phyloP scores from a whole-genome alignment of 2,888 invertebrate genomes.

The Serrognathus titanus region DNA sequence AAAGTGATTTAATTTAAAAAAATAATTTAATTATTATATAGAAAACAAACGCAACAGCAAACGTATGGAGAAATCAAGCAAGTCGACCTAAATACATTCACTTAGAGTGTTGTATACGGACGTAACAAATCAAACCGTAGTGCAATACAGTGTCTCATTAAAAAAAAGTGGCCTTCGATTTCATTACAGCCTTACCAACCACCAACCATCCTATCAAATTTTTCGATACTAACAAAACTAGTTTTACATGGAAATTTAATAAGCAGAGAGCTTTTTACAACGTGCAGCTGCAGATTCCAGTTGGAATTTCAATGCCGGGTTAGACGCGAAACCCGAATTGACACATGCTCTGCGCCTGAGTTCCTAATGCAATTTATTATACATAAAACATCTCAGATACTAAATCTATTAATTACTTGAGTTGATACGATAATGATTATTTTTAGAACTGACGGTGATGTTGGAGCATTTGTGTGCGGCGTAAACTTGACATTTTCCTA shows the following conservation, averaged over 20 bases:
- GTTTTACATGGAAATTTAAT: constrained; percentile 1
- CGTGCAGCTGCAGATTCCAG: background rate
- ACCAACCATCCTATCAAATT: constrained; percentile 3
- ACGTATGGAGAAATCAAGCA: constrained; percentile 19
- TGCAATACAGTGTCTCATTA: background rate
- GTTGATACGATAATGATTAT: too few species aligned
- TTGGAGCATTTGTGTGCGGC: too few species aligned
- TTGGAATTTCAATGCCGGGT: constrained; percentile 10
- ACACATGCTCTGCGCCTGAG: too few species aligned
- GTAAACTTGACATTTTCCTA: too few species aligned
- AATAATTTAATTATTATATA: constrained; percentile 1
- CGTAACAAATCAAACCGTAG: background rate
- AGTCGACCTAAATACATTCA: constrained; percentile 25
- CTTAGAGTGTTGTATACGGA: constrained; percentile 11
- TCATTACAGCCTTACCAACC: background rate
- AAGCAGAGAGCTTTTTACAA: background rate
- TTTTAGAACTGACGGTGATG: too few species aligned
- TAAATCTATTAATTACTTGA: too few species aligned
- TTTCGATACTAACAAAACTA: constrained; percentile 7
- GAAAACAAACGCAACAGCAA: constrained; percentile 4
- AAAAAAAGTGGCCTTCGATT: constrained; percentile 3
- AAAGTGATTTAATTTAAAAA: background rate
- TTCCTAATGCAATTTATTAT: background rate
- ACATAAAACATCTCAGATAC: background rate
- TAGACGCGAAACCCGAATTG: constrained; percentile 9